phyloP scores from a whole-genome alignment of 1,140 invertebrate genomes.

The Drosophila sturtevanti region DNA sequence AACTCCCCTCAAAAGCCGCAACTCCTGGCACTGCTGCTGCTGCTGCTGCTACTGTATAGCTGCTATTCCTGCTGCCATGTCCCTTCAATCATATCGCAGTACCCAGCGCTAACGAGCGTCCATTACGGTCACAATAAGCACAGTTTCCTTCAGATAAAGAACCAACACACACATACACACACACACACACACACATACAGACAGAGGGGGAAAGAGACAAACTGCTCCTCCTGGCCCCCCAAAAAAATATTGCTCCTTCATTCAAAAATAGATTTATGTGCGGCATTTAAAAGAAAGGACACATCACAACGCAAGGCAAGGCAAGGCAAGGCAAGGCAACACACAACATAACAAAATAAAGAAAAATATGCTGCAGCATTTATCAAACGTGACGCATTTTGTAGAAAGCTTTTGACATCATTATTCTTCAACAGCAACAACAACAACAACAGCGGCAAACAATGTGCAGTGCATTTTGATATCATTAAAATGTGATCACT shows the following conservation, averaged over 20 bases:
- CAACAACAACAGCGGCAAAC: slow-evolving; percentile 22
- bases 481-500: slow-evolving; percentile 82
- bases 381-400: slow-evolving; percentile 75
- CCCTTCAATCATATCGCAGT: slow-evolving; percentile 20
- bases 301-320: slow-evolving; percentile 34
- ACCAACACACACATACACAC: slow-evolving; percentile 30
- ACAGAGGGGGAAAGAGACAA: background rate
- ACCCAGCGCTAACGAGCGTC: slow-evolving; percentile 73
- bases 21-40: background rate
- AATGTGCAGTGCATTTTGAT: slow-evolving; percentile 71
- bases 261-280: slow-evolving; percentile 82
- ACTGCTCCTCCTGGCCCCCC: background rate
- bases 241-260: slow-evolving; percentile 71
- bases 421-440: slow-evolving; percentile 49
- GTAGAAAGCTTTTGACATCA: slow-evolving; percentile 66
- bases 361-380: slow-evolving; percentile 75
- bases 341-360: slow-evolving; percentile 55
- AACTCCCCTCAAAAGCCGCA: background rate
- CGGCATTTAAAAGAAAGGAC: slow-evolving; percentile 68
- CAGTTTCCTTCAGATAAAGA: slow-evolving; percentile 72
- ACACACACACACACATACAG: slow-evolving; percentile 39
- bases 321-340: background rate
- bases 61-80: background rate
- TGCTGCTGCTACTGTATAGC: too few relatives aligned
- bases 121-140: slow-evolving; percentile 80